phyloP scores from a whole-genome alignment of 2,113 vertebrate genomes.

The Bubo blakistoni region DNA sequence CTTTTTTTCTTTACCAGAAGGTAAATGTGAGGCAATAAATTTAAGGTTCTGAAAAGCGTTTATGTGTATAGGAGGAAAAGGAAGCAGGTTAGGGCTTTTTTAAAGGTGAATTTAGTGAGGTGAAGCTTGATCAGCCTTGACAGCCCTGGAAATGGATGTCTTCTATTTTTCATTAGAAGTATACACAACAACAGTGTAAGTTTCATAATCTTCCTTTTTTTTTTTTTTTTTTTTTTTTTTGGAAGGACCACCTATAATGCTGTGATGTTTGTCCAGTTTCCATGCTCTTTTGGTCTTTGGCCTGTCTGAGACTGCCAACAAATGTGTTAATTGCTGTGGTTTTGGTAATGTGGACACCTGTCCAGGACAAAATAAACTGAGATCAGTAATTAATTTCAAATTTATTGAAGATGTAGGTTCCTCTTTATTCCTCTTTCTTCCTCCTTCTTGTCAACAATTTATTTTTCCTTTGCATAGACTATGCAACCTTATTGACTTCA shows the following conservation, averaged over 20 bases:
- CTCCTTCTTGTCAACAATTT: constrained; percentile 2
- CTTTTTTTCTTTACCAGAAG: neutral
- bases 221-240: neutral
- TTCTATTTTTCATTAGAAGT: neutral
- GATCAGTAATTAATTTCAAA: neutral
- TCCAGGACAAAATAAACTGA: neutral
- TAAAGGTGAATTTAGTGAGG: neutral
- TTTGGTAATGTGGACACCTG: neutral
- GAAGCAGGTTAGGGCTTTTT: neutral
- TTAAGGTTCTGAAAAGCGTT: neutral
- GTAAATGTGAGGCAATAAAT: neutral
- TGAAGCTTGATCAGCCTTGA: neutral
- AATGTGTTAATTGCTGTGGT: constrained; percentile 6
- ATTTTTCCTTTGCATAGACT: neutral
- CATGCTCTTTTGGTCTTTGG: neutral
- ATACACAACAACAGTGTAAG: neutral
- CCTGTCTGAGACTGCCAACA: neutral
- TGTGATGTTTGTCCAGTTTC: neutral
- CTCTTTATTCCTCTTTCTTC: neutral
- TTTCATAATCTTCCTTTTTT: neutral
- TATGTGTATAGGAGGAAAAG: neutral
- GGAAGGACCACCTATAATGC: neutral
- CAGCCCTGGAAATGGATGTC: neutral
- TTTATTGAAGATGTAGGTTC: neutral
- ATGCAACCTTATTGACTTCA: neutral